These are phyloP conservation scores for Zapornia atra DNA, from an alignment of 2,113 vertebrate genomes.

Conservation along the genomic window DNA sequence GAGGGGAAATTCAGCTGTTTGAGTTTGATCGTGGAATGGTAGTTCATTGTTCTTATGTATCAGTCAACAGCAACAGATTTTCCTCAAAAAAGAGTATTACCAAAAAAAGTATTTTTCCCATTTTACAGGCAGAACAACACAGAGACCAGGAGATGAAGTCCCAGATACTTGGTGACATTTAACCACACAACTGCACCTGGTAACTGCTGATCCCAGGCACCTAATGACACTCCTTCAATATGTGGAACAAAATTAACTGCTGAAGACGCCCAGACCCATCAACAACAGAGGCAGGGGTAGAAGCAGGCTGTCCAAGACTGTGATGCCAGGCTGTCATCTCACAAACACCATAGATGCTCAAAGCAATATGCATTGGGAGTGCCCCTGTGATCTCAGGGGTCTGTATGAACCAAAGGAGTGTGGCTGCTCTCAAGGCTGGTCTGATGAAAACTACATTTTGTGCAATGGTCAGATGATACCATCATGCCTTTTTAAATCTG, in stretches of 20 bases:
- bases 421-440: not conserved
- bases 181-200: not conserved
- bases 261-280: not conserved
- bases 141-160: not conserved
- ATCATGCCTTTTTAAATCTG: not conserved
- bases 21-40: rapidly evolving
- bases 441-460: not conserved
- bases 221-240: rapidly evolving
- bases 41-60: not conserved
- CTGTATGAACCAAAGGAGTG: rapidly evolving
- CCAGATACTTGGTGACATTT: not conserved
- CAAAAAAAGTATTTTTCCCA: not conserved
- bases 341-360: rapidly evolving
- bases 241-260: not conserved
- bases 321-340: rapidly evolving
- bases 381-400: rapidly evolving
- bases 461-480: not conserved
- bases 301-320: rapidly evolving
- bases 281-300: not conserved
- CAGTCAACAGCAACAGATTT: not conserved
- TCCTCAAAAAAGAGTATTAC: not conserved
- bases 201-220: not conserved
- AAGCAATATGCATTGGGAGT: rapidly evolving
- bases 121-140: not conserved
- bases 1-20: not conserved